A percentile compares a stretch with the other conserved stretches of the same genome.
Evolutionary conservation across 1,140 invertebrate genomes (phyloP).

Genomic region (Magallana angulata): DNA sequence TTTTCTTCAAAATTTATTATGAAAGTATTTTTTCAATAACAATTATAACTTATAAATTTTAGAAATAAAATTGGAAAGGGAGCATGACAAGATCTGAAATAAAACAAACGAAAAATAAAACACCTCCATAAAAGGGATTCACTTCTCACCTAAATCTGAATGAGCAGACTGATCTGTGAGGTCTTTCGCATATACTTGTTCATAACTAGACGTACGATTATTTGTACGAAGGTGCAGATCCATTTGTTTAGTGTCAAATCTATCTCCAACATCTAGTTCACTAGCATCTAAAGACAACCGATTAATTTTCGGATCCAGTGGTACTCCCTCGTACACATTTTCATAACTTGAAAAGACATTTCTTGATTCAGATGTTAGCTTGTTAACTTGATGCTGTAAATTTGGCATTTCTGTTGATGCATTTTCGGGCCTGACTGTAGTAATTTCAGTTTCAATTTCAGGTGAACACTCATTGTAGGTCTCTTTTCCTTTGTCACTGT

Average conservation of each 20-base stretch:
- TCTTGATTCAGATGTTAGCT: slow-evolving; percentile 45
- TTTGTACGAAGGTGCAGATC: slow-evolving; percentile 62
- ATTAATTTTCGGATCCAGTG: slow-evolving; percentile 66
- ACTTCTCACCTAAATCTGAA: slow-evolving; percentile 55
- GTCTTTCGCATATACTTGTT: slow-evolving; percentile 68
- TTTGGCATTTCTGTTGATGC: slow-evolving; percentile 50
- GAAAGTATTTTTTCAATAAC: too few relatives aligned
- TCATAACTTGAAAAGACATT: slow-evolving; percentile 66
- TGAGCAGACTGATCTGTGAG: slow-evolving; percentile 21
- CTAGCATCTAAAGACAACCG: slow-evolving; percentile 64
- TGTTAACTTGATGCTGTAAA: slow-evolving; percentile 59
- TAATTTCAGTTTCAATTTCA: background rate
- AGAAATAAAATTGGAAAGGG: too few relatives aligned
- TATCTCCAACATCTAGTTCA: slow-evolving; percentile 71
- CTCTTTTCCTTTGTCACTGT: background rate
- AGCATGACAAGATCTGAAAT: background rate
- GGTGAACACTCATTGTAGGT: background rate
- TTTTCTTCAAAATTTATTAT: too few relatives aligned
- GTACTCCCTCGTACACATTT: slow-evolving; percentile 70
- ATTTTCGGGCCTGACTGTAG: background rate
- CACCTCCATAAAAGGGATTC: background rate
- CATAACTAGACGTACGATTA: slow-evolving; percentile 69
- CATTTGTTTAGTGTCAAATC: slow-evolving; percentile 71
- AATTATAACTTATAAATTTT: too few relatives aligned
- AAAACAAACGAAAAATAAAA: background rate